These are phyloP conservation scores for Epistrophe eligans DNA, from an alignment of 2,888 invertebrate genomes.

Conservation along the genomic window DNA sequence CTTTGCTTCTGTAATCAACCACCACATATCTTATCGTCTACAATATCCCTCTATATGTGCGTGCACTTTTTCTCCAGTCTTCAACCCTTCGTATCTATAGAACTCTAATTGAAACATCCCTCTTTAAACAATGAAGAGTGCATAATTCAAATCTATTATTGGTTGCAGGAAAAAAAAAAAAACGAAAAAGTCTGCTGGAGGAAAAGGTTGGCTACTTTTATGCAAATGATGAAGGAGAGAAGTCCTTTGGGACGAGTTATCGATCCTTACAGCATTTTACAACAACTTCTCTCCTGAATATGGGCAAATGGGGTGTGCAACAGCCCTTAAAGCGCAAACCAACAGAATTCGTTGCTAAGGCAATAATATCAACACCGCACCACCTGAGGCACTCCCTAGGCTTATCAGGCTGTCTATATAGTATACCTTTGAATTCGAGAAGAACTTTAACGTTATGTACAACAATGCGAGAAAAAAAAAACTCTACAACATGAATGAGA, in stretches of 20 bases:
- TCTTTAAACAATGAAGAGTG: constrained; percentile 64
- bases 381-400: constrained; percentile 33
- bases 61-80: constrained; percentile 3
- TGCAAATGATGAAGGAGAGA: constrained; percentile 59
- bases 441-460: constrained; percentile 15
- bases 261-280: constrained; percentile 49
- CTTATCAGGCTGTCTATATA: constrained; percentile 48
- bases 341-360: constrained; percentile 50
- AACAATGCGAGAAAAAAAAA: constrained; percentile 27
- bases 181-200: constrained; percentile 5
- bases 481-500: constrained; percentile 15
- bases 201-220: constrained; percentile 44
- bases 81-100: constrained; percentile 50
- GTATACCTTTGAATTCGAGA: constrained; percentile 21
- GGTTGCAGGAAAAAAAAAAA: constrained; percentile 42
- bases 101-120: constrained; percentile 70
- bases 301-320: constrained; percentile 52
- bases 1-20: constrained; percentile 50
- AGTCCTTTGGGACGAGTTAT: constrained; percentile 60
- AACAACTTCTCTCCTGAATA: background rate
- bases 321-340: constrained; percentile 45
- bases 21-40: constrained; percentile 20
- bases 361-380: constrained; percentile 60
- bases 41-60: constrained; percentile 11
- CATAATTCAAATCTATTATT: constrained; percentile 73